These are phyloP conservation scores for Atta colombica DNA, from an alignment of 1,140 invertebrate species.

Conservation along the genomic window DNA sequence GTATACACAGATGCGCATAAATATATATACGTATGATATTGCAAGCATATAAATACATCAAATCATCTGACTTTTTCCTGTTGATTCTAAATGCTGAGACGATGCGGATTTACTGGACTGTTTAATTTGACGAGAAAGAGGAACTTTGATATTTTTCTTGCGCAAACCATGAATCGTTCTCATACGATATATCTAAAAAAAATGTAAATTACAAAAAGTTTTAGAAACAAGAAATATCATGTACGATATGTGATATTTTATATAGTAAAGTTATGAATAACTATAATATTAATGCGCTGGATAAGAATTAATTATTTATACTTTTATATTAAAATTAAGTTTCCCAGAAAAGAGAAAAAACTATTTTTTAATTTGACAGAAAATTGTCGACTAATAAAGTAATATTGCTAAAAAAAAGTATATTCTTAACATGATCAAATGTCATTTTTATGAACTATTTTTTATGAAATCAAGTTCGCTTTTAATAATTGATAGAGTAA, in stretches of 20 bases:
- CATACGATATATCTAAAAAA: slow-evolving; percentile 19
- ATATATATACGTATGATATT: slow-evolving; percentile 40
- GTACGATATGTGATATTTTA: neutral
- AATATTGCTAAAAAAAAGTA: too few species aligned
- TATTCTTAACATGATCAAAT: too few species aligned
- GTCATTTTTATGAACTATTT: too few species aligned
- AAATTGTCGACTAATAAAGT: too few species aligned
- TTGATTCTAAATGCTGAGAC: slow-evolving; percentile 11
- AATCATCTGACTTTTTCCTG: slow-evolving; percentile 30
- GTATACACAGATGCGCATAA: slow-evolving; percentile 56
- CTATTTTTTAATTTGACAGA: too few species aligned
- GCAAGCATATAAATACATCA: slow-evolving; percentile 38
- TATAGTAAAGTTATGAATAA: neutral
- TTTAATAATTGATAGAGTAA: too few species aligned
- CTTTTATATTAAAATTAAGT: too few species aligned
- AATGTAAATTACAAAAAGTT: slow-evolving; percentile 21
- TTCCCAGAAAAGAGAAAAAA: too few species aligned
- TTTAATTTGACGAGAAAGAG: slow-evolving; percentile 44
- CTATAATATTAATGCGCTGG: neutral
- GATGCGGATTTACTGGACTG: slow-evolving; percentile 32
- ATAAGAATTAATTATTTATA: neutral
- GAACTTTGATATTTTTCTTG: slow-evolving; percentile 30
- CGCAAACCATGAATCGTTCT: neutral
- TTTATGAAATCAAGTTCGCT: too few species aligned
- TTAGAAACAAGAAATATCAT: neutral